phyloP scores from a whole-genome alignment of 2,888 invertebrate genomes.

The Harpalus rufipes region DNA sequence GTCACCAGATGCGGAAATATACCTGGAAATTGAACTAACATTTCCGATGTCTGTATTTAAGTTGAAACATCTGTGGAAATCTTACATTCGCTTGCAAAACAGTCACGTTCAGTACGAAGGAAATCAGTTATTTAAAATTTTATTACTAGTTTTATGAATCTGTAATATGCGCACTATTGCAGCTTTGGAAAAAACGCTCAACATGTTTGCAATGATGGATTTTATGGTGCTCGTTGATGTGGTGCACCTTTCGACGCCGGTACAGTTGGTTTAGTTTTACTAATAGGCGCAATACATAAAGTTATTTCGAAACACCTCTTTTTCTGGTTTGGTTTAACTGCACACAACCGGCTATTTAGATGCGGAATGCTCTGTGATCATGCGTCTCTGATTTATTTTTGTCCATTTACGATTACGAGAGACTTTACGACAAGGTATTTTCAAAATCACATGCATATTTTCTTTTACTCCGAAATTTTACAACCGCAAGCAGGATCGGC shows the following conservation, averaged over 20 bases:
- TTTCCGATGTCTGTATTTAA: slow-evolving; percentile 2
- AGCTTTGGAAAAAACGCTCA: slow-evolving; percentile 25
- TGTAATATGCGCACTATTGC: slow-evolving; percentile 18
- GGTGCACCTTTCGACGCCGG: slow-evolving; percentile 48
- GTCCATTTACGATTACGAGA: slow-evolving; percentile 53
- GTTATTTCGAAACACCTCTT: slow-evolving; percentile 61
- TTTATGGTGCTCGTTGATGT: slow-evolving; percentile 43
- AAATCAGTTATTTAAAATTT: slow-evolving; percentile 37
- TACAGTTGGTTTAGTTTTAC: slow-evolving; percentile 56
- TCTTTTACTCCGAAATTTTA: slow-evolving; percentile 6
- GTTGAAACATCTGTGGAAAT: slow-evolving; percentile 2
- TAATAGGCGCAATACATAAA: slow-evolving; percentile 59
- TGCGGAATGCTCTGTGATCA: slow-evolving; percentile 56
- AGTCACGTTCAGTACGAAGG: slow-evolving; percentile 22
- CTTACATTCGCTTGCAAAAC: background rate
- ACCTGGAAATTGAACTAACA: slow-evolving; percentile 16
- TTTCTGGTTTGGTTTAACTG: slow-evolving; percentile 54
- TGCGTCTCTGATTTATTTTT: slow-evolving; percentile 46
- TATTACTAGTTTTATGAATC: slow-evolving; percentile 12
- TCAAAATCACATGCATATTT: slow-evolving; percentile 34
- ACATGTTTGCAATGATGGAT: slow-evolving; percentile 29
- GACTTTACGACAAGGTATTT: slow-evolving; percentile 43
- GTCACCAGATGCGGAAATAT: slow-evolving; percentile 25
- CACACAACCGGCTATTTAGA: slow-evolving; percentile 44
- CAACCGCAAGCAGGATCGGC: background rate